These are phyloP conservation scores for Microcebus lehilahytsara DNA, from an alignment of 2,113 vertebrate species.

Conservation along the genomic window DNA sequence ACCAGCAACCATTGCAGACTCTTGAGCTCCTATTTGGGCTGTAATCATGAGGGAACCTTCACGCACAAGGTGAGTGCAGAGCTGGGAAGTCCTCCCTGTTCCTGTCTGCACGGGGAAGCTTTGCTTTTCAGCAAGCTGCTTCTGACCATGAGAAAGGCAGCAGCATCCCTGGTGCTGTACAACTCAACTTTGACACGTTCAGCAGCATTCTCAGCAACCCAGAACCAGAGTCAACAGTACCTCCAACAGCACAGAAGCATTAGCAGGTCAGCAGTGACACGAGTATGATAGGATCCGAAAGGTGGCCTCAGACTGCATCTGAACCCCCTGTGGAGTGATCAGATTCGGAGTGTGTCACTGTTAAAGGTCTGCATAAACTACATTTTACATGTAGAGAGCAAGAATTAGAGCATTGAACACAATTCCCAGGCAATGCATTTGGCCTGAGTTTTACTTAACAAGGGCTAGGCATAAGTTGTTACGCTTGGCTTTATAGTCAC, in stretches of 20 bases:
- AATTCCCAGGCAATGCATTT: background rate
- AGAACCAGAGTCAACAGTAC: background rate
- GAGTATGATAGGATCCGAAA: background rate
- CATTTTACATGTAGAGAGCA: background rate
- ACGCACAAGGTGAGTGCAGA: rapidly evolving
- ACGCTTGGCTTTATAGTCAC: background rate
- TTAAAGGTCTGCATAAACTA: background rate
- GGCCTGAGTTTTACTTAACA: background rate
- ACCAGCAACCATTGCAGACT: background rate
- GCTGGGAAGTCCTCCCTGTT: rapidly evolving
- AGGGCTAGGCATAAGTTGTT: background rate
- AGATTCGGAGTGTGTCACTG: rapidly evolving
- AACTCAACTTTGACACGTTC: background rate
- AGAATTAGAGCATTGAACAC: background rate
- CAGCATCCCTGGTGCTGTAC: rapidly evolving
- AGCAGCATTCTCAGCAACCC: background rate
- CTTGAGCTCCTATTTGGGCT: background rate
- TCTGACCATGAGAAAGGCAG: background rate
- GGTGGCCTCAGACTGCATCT: background rate
- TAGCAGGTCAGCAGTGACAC: background rate
- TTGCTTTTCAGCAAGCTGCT: background rate
- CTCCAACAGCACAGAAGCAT: background rate
- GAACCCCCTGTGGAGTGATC: background rate
- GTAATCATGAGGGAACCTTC: background rate
- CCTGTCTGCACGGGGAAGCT: background rate